Conservation (phyloP, 2,888 invertebrate genomes). For the Hypercompe scribonia region DNA sequence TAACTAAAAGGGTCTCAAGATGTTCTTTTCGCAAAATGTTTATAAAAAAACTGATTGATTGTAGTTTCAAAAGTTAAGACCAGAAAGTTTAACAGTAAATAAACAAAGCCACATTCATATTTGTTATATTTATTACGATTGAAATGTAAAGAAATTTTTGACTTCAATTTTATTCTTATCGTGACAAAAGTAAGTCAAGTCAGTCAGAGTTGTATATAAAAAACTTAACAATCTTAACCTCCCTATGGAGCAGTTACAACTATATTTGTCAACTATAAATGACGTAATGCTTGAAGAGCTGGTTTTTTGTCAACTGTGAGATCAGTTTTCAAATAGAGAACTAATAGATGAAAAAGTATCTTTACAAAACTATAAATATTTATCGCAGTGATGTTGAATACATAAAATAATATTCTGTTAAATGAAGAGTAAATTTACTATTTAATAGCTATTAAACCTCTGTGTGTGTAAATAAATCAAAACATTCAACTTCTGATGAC, state of each 20-base stretch:
- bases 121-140: neutral
- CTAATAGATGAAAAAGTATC: neutral
- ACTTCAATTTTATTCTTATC: neutral
- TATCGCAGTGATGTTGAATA: too few species aligned
- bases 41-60: neutral
- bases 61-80: neutral
- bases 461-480: too few species aligned
- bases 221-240: neutral
- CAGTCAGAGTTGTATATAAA: neutral
- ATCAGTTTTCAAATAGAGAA: neutral
- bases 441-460: too few species aligned
- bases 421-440: too few species aligned
- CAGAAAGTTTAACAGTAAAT: neutral
- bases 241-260: neutral
- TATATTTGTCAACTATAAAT: neutral
- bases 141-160: too few species aligned
- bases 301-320: neutral
- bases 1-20: neutral
- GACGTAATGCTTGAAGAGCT: neutral
- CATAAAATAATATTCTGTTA: too few species aligned
- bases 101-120: neutral
- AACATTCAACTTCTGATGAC: too few species aligned
- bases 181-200: neutral
- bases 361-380: neutral
- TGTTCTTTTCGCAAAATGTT: neutral